Conservation (phyloP, 2,113 vertebrate species). For the Cranoglanis bouderius region DNA sequence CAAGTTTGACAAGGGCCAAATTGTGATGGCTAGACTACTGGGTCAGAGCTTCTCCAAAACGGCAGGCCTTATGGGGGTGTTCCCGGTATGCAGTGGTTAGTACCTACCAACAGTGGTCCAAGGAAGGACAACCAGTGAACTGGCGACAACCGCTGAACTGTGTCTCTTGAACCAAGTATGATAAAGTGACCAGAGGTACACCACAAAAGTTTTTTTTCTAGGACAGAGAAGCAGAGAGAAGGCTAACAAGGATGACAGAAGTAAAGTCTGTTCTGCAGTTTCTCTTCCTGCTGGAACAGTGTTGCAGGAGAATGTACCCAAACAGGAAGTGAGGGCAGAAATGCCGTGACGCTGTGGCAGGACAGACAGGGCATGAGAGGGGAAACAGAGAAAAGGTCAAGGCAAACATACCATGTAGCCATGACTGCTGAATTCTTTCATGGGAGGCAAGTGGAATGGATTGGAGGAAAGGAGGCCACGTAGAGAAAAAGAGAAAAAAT, state of each 20-base stretch:
- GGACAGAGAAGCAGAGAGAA: not conserved
- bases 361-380: constrained; percentile 1
- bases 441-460: constrained; percentile 53
- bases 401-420: constrained; percentile 39
- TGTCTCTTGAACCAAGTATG: not conserved
- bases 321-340: constrained; percentile 67
- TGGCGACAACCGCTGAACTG: too few relatives aligned
- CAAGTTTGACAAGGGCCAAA: too few relatives aligned
- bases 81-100: too few relatives aligned
- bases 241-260: not conserved
- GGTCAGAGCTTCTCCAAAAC: too few relatives aligned
- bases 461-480: constrained; percentile 62
- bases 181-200: not conserved
- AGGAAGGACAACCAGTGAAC: too few relatives aligned
- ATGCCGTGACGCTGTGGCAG: constrained; percentile 32
- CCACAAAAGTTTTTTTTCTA: not conserved
- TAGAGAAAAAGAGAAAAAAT: constrained; percentile 34
- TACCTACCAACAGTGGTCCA: too few relatives aligned
- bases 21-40: too few relatives aligned
- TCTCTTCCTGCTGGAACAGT: constrained; percentile 63
- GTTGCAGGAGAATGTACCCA: constrained; percentile 65
- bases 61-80: too few relatives aligned
- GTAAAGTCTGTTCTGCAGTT: constrained; percentile 40
- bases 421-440: constrained; percentile 39
- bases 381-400: constrained; percentile 28